Evolutionary conservation across 2,888 invertebrate genomes (phyloP).

Genomic region (Thyatira batis): DNA sequence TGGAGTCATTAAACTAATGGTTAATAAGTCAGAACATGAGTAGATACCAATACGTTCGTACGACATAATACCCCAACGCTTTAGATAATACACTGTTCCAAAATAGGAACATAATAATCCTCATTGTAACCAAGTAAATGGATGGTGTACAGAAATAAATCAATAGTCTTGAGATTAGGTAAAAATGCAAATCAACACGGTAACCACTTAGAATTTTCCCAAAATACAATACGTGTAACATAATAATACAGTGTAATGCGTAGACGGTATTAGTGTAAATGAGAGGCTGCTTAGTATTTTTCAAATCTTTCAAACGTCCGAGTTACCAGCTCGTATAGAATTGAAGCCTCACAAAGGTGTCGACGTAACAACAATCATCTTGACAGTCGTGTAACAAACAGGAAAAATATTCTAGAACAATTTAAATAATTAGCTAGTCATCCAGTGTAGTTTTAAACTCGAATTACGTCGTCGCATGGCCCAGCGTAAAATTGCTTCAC

Average conservation of each 20-base stretch:
- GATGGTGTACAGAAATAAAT: not conserved
- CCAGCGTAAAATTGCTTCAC: conserved; percentile 64
- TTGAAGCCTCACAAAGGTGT: not conserved
- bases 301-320: not conserved
- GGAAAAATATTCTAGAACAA: conserved; percentile 20
- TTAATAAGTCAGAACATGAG: no score
- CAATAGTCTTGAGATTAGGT: not conserved
- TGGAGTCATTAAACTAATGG: no score
- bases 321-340: not conserved
- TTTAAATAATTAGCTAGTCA: conserved; percentile 31
- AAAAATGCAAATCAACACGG: not conserved
- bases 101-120: not conserved
- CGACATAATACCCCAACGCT: no score
- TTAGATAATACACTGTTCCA: no score
- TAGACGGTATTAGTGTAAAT: not conserved
- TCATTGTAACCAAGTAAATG: not conserved
- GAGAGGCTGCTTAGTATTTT: not conserved
- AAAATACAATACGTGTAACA: not conserved
- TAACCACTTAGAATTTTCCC: not conserved
- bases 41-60: no score
- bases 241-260: not conserved
- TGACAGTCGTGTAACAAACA: conserved; percentile 16
- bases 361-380: conserved; percentile 3
- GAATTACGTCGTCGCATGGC: conserved; percentile 53
- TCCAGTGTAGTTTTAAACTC: conserved; percentile 33